Base-by-base conservation (phyloP, 2,797 vertebrate genomes). In the Coreius guichenoti region DNA sequence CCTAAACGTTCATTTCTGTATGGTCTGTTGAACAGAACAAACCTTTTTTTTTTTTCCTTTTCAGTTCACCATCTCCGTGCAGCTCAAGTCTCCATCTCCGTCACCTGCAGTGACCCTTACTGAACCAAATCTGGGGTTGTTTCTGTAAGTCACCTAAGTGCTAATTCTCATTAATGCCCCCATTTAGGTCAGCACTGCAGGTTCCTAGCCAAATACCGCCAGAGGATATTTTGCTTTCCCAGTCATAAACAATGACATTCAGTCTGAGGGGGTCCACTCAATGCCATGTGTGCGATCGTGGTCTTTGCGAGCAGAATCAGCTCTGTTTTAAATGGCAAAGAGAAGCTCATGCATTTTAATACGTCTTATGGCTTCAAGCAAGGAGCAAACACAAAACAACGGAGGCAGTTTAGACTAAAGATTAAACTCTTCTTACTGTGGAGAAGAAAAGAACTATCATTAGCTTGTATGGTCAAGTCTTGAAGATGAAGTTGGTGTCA, bases 271-370 rank as follows among this genome's bases (percentile, higher is more conserved):
- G 83, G 87, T 87, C 68, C 73, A 86, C 36, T 58, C 61, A 70
- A 39, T 65, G 49, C 45, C 67, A 26, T 88, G 87, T 86, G 85
- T 73, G 82, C 47, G 88, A 72, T 88, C 85, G 88, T 86, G 89
- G 88, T 91, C 87, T 89, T 87, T 80, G 89, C 81, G 3, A 89
- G 81, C 76, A 85, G 81, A 86, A 88, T 89, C 86, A 81, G 89
- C 90, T 92, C 80, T 91, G 82, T 94, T 93, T 93, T 87, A 93
- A 92, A 83, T 69, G 47, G 86, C 84, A 87, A 81, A 91, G 90
- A 90, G 90, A 91, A 91, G 61, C 91, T 92, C 92, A 91, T 93
- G 86, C 91, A 92, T 94, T 94, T 94, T 93, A 93, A 94, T 93
- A 91, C 81, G 89, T 89, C 90, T 79, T 89, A 89, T 89, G 86